Evolutionary conservation across 2,888 invertebrate species (phyloP).

Genomic region (Hirtodrosophila duncani): DNA sequence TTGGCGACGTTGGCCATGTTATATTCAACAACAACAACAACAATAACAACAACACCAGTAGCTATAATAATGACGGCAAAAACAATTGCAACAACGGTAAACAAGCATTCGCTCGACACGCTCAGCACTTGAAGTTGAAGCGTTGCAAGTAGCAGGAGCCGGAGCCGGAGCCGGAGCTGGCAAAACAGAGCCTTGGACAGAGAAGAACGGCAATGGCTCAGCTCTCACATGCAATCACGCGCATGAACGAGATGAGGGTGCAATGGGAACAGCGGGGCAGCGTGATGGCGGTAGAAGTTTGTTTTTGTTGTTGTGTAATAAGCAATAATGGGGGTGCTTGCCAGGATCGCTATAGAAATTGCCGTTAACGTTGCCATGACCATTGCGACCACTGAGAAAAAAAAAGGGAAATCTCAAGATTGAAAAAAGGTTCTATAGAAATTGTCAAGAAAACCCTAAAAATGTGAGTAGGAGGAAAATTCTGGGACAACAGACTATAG

Average conservation of each 20-base stretch:
- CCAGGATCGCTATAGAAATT: slow-evolving; percentile 25
- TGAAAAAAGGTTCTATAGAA: no score
- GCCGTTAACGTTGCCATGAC: slow-evolving; percentile 24
- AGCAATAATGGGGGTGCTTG: slow-evolving; percentile 67
- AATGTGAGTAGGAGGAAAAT: no score
- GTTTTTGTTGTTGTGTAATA: slow-evolving; percentile 61
- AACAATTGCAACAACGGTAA: slow-evolving; percentile 71
- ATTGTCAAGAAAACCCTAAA: no score
- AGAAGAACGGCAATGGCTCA: slow-evolving; percentile 12
- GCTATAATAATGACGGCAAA: slow-evolving; percentile 68
- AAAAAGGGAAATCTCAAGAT: no score
- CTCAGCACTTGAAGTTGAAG: slow-evolving; percentile 53
- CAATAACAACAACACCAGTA: slow-evolving; percentile 14
- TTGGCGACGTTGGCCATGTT: slow-evolving; percentile 45
- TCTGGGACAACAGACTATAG: no score
- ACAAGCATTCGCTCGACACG: slow-evolving; percentile 72
- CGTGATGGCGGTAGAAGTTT: slow-evolving; percentile 6
- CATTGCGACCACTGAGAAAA: no score
- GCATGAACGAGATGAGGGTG: slow-evolving; percentile 43
- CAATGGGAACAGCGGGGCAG: slow-evolving; percentile 11
- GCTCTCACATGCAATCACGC: slow-evolving; percentile 63
- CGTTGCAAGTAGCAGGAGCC: slow-evolving; percentile 16
- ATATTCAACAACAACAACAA: slow-evolving; percentile 32
- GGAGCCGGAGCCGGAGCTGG: slow-evolving; percentile 6
- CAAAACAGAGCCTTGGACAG: slow-evolving; percentile 4